Percentiles rank a stretch among this genome's conserved stretches.
Evolutionary conservation across 2,797 vertebrate species (phyloP).

Genomic region (Pantherophis vulpinus): DNA sequence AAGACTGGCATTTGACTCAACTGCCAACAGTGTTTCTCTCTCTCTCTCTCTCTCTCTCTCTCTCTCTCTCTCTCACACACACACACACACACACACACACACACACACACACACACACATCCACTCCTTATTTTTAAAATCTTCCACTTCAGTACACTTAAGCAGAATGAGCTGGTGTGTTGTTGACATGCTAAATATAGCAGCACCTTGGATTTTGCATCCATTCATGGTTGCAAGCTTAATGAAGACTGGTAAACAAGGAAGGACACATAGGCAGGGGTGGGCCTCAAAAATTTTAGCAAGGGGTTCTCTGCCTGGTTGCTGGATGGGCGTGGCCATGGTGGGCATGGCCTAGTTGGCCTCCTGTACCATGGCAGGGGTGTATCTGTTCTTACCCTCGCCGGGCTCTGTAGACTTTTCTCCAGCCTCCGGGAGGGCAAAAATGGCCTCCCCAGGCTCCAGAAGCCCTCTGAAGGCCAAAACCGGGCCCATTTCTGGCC

Average conservation of each 20-base stretch:
- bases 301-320: too few relatives aligned
- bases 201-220: neutral
- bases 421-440: too few relatives aligned
- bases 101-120: neutral
- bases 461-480: too few relatives aligned
- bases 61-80: neutral
- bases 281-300: too few relatives aligned
- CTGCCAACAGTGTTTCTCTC: neutral
- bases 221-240: neutral
- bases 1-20: neutral
- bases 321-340: too few relatives aligned
- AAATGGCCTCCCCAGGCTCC: too few relatives aligned
- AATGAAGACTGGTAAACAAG: neutral
- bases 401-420: too few relatives aligned
- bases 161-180: neutral
- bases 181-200: neutral
- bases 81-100: neutral
- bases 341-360: too few relatives aligned
- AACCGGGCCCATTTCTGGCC: too few relatives aligned
- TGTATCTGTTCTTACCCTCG: too few relatives aligned
- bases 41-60: neutral
- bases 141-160: neutral
- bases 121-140: neutral
- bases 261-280: neutral
- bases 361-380: too few relatives aligned